Evolutionary conservation across 2,113 vertebrate genomes (phyloP).

Genomic region (Accipiter cooperii): DNA sequence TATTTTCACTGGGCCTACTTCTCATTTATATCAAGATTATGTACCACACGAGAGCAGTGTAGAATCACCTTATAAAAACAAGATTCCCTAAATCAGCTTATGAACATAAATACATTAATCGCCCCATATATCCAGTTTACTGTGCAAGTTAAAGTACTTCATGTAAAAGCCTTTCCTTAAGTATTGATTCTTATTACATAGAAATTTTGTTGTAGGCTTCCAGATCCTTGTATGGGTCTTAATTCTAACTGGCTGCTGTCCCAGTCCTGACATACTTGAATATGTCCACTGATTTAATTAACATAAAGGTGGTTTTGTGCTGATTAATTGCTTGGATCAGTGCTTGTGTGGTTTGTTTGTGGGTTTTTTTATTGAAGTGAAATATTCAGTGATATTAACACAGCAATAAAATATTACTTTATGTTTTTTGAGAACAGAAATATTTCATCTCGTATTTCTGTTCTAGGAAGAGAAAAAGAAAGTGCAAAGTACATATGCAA

Average conservation of each 20-base stretch:
- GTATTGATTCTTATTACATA: not conserved
- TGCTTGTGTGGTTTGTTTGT: not conserved
- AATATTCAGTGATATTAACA: not conserved
- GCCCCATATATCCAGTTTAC: not conserved
- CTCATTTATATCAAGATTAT: not conserved
- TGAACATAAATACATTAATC: not conserved
- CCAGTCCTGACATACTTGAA: not conserved
- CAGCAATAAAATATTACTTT: not conserved
- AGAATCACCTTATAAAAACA: not conserved
- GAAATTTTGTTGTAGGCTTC: not conserved
- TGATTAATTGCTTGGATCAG: not conserved
- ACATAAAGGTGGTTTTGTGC: not conserved
- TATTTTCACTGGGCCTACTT: not conserved
- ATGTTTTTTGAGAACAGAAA: not conserved
- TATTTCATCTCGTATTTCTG: not conserved
- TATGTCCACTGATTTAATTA: not conserved
- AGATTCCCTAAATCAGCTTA: not conserved
- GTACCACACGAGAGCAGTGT: not conserved
- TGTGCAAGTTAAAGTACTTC: not conserved
- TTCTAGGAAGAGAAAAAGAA: not conserved
- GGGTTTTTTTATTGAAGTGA: not conserved
- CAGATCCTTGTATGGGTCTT: not conserved
- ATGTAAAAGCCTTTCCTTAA: not conserved
- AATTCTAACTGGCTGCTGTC: not conserved
- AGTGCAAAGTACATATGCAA: not conserved